Percentiles rank a stretch among this genome's conserved stretches.
Conservation (phyloP, 2,113 vertebrate genomes). For the Dolichallabes microphthalmus region DNA sequence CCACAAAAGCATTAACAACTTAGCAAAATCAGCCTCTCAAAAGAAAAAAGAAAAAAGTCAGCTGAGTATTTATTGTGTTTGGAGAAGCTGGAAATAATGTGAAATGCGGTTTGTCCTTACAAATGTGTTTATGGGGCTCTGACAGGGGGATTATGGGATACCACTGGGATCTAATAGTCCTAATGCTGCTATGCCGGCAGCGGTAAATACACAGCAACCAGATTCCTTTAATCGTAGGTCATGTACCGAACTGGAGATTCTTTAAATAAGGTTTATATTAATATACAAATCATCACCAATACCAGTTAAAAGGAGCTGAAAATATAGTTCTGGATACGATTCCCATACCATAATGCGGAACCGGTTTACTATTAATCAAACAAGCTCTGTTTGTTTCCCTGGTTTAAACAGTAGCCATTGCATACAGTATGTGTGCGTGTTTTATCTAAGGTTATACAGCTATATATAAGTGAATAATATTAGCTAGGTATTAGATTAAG, state of each 20-base stretch:
- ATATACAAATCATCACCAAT: background rate
- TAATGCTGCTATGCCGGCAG: constrained; percentile 16
- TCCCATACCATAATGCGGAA: background rate
- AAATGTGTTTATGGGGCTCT: constrained; percentile 24
- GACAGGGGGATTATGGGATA: constrained; percentile 28
- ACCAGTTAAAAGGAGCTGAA: background rate
- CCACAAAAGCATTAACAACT: background rate
- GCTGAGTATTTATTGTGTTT: constrained; percentile 12
- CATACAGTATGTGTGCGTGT: background rate
- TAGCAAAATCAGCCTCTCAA: too few relatives aligned
- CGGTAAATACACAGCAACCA: constrained; percentile 21
- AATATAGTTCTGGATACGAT: background rate
- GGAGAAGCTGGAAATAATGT: constrained; percentile 27
- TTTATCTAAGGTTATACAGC: background rate
- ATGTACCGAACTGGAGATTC: background rate
- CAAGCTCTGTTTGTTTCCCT: background rate
- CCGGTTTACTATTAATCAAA: background rate
- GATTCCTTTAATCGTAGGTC: background rate
- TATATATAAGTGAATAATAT: background rate
- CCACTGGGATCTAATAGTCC: constrained; percentile 19
- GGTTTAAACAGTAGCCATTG: background rate
- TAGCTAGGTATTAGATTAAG: background rate
- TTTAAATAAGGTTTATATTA: background rate
- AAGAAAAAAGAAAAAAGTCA: too few relatives aligned
- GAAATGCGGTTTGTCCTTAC: constrained; percentile 21